Evolutionary conservation across 2,888 invertebrate species (phyloP), one percentile per base, ranked within the genome.

Genomic region (Plagodis dolabraria): DNA sequence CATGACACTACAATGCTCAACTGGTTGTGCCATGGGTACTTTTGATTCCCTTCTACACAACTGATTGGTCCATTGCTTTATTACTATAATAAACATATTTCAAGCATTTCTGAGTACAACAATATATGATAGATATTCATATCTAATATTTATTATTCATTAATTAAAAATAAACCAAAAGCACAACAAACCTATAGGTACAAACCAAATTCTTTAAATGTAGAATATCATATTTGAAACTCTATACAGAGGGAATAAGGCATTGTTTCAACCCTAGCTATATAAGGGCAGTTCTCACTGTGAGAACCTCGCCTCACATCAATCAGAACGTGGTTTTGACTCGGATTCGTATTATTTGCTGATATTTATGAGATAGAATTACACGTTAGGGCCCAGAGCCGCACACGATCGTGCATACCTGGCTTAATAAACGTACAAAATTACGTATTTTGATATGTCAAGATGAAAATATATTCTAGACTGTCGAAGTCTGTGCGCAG

Each of bases 291-390:
- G 59, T 47, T 54, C 57, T 57, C 64, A 57, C 65, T 67, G 64
- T 70, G 67, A 63, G 66, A 66, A 68, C 47, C 64, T 56, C 54
- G 50, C 57, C 65, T 65, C 51, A 76, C 79, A 79, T 82, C 77
- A 79, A 82, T 80, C 82, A 79, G 70, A 67, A 48, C 56, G 70
- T 64, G 71, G 68, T 74, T 73, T 72, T 65, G 67, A 74, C 72
- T 68, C 67, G 63, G 72, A 82, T 80, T 79, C 70, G 78, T 82
- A 82, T 82, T 82, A 82, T 82, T 81, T 82, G 73, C 70, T 53
- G 65, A 79, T 80, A 82, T 82, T 82, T 82, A 82, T 80, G 81
- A 80, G 72, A 80, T 78, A 75, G 78, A 79, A 82, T 82, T 82
- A 82, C 70, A 82, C 64, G 76, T 73, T 80, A 62, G 64, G 67